phyloP scores from a whole-genome alignment of 2,888 invertebrate genomes.

The Bellardia bayeri region DNA sequence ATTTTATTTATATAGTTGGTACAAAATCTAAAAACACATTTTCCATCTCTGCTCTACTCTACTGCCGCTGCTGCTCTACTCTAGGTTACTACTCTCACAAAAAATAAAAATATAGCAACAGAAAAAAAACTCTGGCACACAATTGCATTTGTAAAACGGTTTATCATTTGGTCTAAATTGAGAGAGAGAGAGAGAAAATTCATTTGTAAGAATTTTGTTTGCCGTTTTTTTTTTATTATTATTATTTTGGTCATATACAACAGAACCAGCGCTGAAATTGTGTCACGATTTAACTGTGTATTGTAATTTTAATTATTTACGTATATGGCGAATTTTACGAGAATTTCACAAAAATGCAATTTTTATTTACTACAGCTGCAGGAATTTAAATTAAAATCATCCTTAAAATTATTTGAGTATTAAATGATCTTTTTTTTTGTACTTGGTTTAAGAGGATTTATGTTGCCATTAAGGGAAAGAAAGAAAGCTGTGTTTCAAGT shows the following conservation, averaged over 20 bases:
- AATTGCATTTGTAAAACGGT: constrained; percentile 35
- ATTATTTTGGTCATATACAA: constrained; percentile 62
- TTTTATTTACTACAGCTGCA: neutral
- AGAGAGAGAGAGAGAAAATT: constrained; percentile 46
- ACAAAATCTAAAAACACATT: too few relatives aligned
- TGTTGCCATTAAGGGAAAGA: neutral
- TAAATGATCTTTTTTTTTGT: neutral
- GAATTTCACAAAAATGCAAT: neutral
- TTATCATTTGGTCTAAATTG: constrained; percentile 65
- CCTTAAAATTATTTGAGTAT: constrained; percentile 5
- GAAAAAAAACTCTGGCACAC: constrained; percentile 21
- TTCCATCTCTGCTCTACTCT: neutral
- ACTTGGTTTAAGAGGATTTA: neutral
- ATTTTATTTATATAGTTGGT: too few relatives aligned
- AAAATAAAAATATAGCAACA: constrained; percentile 15
- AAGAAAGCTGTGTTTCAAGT: neutral
- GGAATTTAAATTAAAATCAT: constrained; percentile 42
- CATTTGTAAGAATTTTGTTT: constrained; percentile 74
- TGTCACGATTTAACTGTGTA: constrained; percentile 66
- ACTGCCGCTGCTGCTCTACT: constrained; percentile 60
- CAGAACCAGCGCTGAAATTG: constrained; percentile 41
- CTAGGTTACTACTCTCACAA: constrained; percentile 52
- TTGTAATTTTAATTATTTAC: constrained; percentile 55
- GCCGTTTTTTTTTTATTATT: constrained; percentile 35
- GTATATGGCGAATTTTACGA: constrained; percentile 12